Conservation (phyloP, 92 coral and sea anemone species). For the Palythoa caribaeorum region DNA sequence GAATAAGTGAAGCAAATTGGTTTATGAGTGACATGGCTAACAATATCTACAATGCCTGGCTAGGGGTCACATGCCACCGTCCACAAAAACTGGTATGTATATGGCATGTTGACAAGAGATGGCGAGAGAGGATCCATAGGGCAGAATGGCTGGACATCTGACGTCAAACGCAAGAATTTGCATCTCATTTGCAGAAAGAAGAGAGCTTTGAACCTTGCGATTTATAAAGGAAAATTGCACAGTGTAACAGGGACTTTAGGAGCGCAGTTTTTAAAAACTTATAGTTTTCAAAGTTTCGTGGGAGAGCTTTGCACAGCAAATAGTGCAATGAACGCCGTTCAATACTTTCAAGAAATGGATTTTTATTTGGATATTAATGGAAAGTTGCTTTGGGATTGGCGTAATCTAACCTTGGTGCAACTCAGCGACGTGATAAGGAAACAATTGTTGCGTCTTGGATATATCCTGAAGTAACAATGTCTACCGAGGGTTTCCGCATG, state of each 20-base stretch:
- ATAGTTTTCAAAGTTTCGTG: neutral
- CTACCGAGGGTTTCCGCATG: neutral
- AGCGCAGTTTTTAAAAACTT: conserved; percentile 12
- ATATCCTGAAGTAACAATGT: neutral
- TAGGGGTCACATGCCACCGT: conserved; percentile 51
- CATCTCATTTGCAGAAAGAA: conserved; percentile 15
- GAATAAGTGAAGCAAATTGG: neutral
- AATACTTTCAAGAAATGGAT: neutral
- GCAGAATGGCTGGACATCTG: conserved; percentile 13
- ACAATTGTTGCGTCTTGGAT: neutral
- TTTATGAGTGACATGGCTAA: conserved; percentile 49
- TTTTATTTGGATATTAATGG: neutral
- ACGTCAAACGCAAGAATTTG: conserved; percentile 17
- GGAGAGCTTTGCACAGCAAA: conserved; percentile 16
- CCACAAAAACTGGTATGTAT: conserved; percentile 49
- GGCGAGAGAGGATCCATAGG: conserved; percentile 50
- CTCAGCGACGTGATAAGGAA: neutral
- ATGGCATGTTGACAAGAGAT: conserved; percentile 72
- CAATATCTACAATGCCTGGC: conserved; percentile 71
- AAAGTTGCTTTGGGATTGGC: conserved; percentile 1
- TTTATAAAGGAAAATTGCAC: conserved; percentile 14
- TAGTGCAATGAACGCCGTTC: conserved; percentile 1
- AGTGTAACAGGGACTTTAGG: neutral
- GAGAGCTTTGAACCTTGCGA: neutral
- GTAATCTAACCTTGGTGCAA: neutral